phyloP scores from a whole-genome alignment of 2,113 vertebrate genomes.

The Sturnus vulgaris region DNA sequence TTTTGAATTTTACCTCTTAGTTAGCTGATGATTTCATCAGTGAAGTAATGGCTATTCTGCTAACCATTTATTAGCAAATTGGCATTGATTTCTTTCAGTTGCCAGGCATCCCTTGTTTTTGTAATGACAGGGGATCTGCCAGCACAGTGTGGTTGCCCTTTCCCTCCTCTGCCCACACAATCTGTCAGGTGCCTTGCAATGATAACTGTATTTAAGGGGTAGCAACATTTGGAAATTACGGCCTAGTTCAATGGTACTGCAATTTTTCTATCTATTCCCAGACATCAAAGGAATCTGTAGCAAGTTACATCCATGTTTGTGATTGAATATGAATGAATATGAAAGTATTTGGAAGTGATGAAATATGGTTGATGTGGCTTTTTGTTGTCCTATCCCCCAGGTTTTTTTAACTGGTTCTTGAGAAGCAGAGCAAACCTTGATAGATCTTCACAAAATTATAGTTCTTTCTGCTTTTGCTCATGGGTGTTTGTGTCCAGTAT shows the following conservation, averaged over 20 bases:
- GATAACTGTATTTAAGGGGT: neutral
- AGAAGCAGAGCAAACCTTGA: neutral
- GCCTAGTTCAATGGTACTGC: neutral
- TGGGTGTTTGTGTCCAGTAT: neutral
- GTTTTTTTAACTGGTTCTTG: neutral
- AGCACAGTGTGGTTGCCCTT: neutral
- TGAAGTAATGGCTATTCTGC: neutral
- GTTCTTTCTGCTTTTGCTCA: neutral
- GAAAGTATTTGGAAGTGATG: neutral
- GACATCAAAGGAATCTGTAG: neutral
- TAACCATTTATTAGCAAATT: neutral
- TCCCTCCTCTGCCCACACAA: neutral
- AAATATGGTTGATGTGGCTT: neutral
- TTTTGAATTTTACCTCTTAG: slow-evolving; percentile 5
- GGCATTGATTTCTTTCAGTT: neutral
- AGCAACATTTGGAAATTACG: neutral
- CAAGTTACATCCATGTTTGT: neutral
- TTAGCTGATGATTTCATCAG: neutral
- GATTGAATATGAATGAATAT: neutral
- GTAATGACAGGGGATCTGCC: neutral
- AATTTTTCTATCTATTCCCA: neutral
- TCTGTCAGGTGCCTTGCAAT: neutral
- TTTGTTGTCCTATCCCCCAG: neutral
- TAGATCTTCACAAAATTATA: neutral
- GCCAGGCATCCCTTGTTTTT: neutral